Conservation (phyloP, 2,797 vertebrate species). For the Anisognathus igniventris region DNA sequence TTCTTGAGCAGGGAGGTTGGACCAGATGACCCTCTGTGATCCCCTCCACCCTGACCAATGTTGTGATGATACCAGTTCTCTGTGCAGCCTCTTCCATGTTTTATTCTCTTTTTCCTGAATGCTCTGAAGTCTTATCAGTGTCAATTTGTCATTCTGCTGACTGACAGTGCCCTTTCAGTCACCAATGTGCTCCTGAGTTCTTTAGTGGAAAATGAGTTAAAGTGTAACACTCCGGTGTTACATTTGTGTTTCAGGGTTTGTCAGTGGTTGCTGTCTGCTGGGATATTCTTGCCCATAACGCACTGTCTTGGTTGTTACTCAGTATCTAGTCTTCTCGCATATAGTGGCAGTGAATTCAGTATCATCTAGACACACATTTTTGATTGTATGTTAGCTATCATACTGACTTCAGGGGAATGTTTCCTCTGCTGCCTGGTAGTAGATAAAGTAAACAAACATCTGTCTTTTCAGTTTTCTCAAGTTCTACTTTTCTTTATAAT, state of each 20-base stretch:
- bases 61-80: no score
- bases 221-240: background rate
- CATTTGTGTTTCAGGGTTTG: background rate
- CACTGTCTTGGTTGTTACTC: accelerated
- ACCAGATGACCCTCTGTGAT: background rate
- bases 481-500: background rate
- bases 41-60: background rate
- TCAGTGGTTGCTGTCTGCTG: background rate
- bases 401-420: background rate
- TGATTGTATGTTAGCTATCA: background rate
- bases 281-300: accelerated
- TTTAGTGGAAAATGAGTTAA: background rate
- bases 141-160: background rate
- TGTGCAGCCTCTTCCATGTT: background rate
- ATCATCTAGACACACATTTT: background rate
- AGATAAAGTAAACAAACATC: background rate
- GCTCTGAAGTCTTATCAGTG: background rate
- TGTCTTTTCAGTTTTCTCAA: background rate
- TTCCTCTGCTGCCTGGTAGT: background rate
- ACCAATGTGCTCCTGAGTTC: background rate
- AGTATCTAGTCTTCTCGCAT: background rate
- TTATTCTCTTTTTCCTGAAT: background rate
- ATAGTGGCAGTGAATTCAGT: background rate
- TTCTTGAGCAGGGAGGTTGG: background rate
- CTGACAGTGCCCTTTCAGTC: background rate